Percentiles rank a stretch among this genome's conserved stretches.
Conservation (phyloP, 92 coral and sea anemone species). For the Parazoanthus atlanticus region DNA sequence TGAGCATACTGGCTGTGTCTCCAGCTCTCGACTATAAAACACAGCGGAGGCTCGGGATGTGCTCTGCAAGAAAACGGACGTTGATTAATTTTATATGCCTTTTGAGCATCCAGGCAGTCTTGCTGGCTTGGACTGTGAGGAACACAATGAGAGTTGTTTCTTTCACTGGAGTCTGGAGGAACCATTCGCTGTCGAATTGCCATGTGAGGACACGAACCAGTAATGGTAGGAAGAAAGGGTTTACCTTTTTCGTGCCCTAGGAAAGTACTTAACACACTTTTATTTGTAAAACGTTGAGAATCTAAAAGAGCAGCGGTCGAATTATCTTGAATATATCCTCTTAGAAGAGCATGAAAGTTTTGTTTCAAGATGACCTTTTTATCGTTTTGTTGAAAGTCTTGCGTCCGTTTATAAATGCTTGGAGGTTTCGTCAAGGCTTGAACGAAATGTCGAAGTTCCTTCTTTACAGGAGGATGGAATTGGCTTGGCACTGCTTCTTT, state of each 20-base stretch:
- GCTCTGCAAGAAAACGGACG: conserved; percentile 44
- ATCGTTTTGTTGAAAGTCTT: not conserved
- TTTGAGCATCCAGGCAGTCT: conserved; percentile 55
- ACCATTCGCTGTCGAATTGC: not conserved
- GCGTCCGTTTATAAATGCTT: not conserved
- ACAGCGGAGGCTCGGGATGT: conserved; percentile 34
- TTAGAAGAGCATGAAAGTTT: not conserved
- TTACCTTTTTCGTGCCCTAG: conserved; percentile 24
- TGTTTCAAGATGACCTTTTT: not conserved
- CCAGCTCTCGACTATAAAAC: conserved; percentile 39
- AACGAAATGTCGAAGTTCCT: not conserved
- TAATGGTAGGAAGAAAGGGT: not conserved
- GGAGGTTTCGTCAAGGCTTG: not conserved
- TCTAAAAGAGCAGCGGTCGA: not conserved
- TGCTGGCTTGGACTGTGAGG: conserved; percentile 39
- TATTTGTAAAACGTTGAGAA: not conserved
- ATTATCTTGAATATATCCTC: conserved; percentile 15
- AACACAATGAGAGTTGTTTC: conserved; percentile 24
- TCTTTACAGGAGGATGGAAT: not conserved
- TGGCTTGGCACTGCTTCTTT: not conserved
- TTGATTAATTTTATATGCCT: conserved; percentile 39
- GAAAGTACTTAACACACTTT: conserved; percentile 4
- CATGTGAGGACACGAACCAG: conserved; percentile 15
- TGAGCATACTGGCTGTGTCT: not conserved
- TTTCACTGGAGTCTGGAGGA: not conserved